Base-by-base conservation (phyloP, 1,140 invertebrate species). In the Calephelis nemesis region DNA sequence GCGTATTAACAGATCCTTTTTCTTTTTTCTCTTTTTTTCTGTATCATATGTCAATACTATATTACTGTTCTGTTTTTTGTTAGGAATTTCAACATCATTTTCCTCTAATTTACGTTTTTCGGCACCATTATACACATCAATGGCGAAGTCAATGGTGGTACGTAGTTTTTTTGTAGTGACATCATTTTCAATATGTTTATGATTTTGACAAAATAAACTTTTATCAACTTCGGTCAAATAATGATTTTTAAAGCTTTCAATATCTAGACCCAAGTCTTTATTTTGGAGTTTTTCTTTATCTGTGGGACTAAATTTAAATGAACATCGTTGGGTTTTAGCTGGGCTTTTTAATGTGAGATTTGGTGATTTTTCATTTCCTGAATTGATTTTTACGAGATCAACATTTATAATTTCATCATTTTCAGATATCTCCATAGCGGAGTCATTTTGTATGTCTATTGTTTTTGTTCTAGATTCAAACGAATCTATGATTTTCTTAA, bases 221-320 rank as follows among this genome's bases (percentile, higher is more conserved):
- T 69, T 76, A 7, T 71, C 73, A 0, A 87, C 78, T 65, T 89
- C 87, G 8, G 78, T 82, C 7, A 89, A 63, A 66, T 89, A 89
- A 12, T 78, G 74, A 69, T 75, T 82, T 63, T 89, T 87, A 39
- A 89, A 89, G 7, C 74, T 81, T 42, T 89, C 84, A 0, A 86
- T n/a, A 62, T 87, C 85, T 0, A 87, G 80, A 63, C 80, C 75
- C 0, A 81, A 52, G 30, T 79, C 78, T 7, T 74, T 62, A 7
- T 71, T 68, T 39, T 78, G 60, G 0, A 76, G 19, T 1, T 70
- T 63, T 19, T 85, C 78, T 63, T 84, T 83, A 58, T 78, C 70
- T 7, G 58, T 63, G 0, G 83, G 74, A 58, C 78, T 86, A 40
- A 84, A 81, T 72, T 89, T 86, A 0, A 88, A 73, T 2, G 76